Conservation (phyloP, 2,888 invertebrate species). For the Pseudanteris insignis region DNA sequence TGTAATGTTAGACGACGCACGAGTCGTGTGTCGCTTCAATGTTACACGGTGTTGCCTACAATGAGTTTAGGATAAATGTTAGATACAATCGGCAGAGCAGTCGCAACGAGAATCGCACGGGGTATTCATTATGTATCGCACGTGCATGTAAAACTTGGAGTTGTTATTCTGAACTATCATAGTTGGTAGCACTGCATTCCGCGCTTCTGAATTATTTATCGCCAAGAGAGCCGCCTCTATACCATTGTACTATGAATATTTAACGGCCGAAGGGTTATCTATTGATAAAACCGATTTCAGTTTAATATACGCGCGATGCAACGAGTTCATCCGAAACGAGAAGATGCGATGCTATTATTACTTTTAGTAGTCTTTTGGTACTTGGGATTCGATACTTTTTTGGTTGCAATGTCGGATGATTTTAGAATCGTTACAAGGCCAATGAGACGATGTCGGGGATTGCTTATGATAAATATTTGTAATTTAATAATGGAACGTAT, state of each 20-base stretch:
- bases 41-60: conserved; percentile 42
- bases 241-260: conserved; percentile 37
- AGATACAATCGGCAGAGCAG: conserved; percentile 39
- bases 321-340: conserved; percentile 13
- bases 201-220: conserved; percentile 41
- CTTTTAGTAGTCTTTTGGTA: no score
- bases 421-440: no score
- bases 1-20: conserved; percentile 41
- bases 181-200: conserved; percentile 44
- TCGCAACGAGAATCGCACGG: conserved; percentile 38
- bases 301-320: conserved; percentile 15
- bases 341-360: no score
- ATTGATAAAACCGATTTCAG: conserved; percentile 34
- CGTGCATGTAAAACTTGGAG: conserved; percentile 36
- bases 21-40: conserved; percentile 41
- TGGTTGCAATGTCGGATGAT: no score
- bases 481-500: no score
- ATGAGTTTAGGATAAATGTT: conserved; percentile 45
- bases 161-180: conserved; percentile 44
- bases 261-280: conserved; percentile 32
- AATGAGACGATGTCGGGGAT: no score
- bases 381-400: no score
- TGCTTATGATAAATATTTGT: no score
- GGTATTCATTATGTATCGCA: conserved; percentile 42
- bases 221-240: conserved; percentile 36